A percentile compares a stretch with the other conserved stretches of the same genome.
Conservation (phyloP, 2,888 invertebrate genomes). For the Heliothis peltigera region DNA sequence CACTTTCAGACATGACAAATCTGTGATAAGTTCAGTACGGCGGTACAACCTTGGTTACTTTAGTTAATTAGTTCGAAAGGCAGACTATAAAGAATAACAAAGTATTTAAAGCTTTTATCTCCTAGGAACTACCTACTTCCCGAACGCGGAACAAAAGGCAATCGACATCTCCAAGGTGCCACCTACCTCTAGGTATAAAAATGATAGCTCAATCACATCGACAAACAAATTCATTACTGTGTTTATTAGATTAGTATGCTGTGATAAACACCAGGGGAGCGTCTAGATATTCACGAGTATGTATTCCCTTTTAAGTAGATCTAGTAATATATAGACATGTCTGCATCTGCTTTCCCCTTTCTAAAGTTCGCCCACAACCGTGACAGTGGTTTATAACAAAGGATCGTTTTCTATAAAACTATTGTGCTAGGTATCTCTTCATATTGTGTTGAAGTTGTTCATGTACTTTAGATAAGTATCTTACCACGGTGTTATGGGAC, state of each 20-base stretch:
- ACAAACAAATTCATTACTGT: too few species aligned
- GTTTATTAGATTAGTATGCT: too few species aligned
- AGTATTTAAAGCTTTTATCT: too few species aligned
- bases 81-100: constrained; percentile 22
- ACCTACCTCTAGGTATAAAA: too few species aligned
- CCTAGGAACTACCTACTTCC: constrained; percentile 1
- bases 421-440: constrained; percentile 44
- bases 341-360: constrained; percentile 48
- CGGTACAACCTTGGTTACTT: constrained; percentile 44
- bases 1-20: constrained; percentile 26
- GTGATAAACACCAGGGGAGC: too few species aligned
- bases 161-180: too few species aligned
- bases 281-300: too few species aligned
- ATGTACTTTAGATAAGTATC: constrained; percentile 42
- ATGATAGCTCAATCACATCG: too few species aligned
- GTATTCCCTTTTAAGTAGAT: not conserved
- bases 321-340: not conserved
- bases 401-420: constrained; percentile 50
- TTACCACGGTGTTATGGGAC: constrained; percentile 21
- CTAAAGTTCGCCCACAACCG: constrained; percentile 43
- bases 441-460: constrained; percentile 41
- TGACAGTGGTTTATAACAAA: constrained; percentile 47
- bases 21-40: constrained; percentile 19
- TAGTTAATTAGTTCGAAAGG: constrained; percentile 39
- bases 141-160: too few species aligned